phyloP scores from a whole-genome alignment of 2,888 invertebrate species.

The Norana najaformis region DNA sequence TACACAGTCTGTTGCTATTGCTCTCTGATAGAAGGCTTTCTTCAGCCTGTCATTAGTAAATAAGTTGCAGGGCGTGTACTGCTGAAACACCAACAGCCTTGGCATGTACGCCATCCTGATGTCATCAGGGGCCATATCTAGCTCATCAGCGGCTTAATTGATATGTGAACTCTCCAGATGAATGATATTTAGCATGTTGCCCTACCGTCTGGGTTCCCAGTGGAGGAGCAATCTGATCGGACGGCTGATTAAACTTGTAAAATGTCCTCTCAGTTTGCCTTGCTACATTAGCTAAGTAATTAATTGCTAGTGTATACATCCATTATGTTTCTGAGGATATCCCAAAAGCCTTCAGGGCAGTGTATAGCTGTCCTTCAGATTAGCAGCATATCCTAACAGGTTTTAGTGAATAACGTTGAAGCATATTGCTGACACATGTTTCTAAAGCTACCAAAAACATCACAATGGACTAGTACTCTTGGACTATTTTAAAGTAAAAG shows the following conservation, averaged over 20 bases:
- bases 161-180: not conserved
- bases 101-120: not conserved
- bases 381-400: not conserved
- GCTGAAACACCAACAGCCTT: constrained; percentile 1
- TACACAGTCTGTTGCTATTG: not conserved
- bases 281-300: not conserved
- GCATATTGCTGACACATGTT: not conserved
- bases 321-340: not conserved
- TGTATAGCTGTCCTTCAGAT: not conserved
- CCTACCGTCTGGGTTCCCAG: too few relatives aligned
- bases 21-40: not conserved
- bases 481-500: too few relatives aligned
- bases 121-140: not conserved
- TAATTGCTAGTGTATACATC: too few relatives aligned
- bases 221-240: too few relatives aligned
- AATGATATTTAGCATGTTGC: not conserved
- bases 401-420: not conserved
- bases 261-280: not conserved
- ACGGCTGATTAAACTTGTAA: not conserved
- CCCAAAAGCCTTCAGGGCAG: too few relatives aligned
- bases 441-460: not conserved
- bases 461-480: not conserved
- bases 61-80: not conserved
- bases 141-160: not conserved
- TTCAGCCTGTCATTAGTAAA: not conserved